Conservation (phyloP, 1,140 invertebrate genomes). For the Centruroides sculpturatus region DNA sequence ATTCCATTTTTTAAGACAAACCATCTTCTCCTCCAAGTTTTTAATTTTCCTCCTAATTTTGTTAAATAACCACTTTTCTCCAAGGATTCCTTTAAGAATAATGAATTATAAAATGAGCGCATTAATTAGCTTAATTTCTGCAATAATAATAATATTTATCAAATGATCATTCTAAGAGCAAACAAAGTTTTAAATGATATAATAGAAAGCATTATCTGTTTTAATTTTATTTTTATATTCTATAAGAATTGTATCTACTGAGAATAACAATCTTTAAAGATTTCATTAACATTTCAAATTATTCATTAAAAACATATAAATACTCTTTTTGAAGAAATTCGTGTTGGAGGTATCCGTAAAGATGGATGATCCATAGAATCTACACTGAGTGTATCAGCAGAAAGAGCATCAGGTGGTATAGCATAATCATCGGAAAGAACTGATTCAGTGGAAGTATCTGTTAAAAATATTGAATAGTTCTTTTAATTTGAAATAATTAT, state of each 20-base stretch:
- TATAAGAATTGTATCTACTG: too few relatives aligned
- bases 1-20: slow-evolving; percentile 85
- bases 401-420: slow-evolving; percentile 78
- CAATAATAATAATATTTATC: neutral
- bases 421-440: slow-evolving; percentile 91
- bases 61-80: slow-evolving; percentile 71
- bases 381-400: slow-evolving; percentile 11
- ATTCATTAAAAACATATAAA: too few relatives aligned
- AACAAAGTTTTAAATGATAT: too few relatives aligned
- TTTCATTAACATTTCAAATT: too few relatives aligned
- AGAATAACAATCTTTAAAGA: too few relatives aligned
- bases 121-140: neutral
- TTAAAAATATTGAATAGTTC: neutral
- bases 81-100: slow-evolving; percentile 9
- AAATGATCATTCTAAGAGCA: too few relatives aligned
- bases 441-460: slow-evolving; percentile 64
- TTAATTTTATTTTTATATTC: too few relatives aligned
- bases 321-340: too few relatives aligned
- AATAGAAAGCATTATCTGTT: too few relatives aligned
- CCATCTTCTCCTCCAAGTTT: slow-evolving; percentile 88
- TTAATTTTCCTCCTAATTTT: slow-evolving; percentile 85
- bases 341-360: too few relatives aligned
- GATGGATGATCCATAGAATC: slow-evolving; percentile 10
- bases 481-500: too few relatives aligned
- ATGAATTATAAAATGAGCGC: neutral